These are phyloP conservation scores for Phallusia fumigata DNA, from an alignment of 23 tunicate genomes.

Conservation along the genomic window DNA sequence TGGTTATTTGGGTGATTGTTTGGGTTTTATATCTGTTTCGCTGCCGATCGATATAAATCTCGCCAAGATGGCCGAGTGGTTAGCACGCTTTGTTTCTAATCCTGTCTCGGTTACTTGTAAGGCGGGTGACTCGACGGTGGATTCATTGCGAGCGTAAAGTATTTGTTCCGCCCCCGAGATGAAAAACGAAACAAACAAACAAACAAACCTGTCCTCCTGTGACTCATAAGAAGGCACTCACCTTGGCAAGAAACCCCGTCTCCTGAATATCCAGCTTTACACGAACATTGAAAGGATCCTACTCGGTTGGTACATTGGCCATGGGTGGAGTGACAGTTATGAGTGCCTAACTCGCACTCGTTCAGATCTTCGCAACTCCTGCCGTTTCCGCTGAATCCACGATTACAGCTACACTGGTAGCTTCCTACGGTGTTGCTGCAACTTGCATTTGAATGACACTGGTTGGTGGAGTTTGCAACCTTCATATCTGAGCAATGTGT, in stretches of 20 bases:
- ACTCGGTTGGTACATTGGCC: constrained; percentile 10
- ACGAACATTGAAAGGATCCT: background rate
- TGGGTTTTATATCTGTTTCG: too few species aligned
- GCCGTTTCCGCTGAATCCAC: constrained; percentile 19
- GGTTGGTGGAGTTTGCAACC: background rate
- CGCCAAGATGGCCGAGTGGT: too few species aligned
- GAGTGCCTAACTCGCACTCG: constrained; percentile 4
- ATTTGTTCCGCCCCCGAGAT: too few species aligned
- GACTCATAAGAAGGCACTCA: background rate
- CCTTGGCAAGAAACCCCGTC: background rate
- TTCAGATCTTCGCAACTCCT: constrained; percentile 28
- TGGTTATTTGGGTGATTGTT: too few species aligned
- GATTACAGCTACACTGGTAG: constrained; percentile 12
- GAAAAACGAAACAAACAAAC: too few species aligned
- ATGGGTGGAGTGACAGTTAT: constrained; percentile 14
- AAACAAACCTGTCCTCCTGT: too few species aligned
- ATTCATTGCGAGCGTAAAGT: too few species aligned
- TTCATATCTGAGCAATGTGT: background rate
- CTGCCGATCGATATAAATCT: too few species aligned
- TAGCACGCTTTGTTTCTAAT: too few species aligned
- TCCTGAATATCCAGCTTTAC: background rate
- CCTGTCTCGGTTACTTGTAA: too few species aligned
- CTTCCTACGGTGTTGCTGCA: constrained; percentile 25
- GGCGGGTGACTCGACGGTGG: too few species aligned
- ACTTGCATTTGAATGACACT: constrained; percentile 16